These are phyloP conservation scores for Callyntrura sp. DNA, from an alignment of 2,888 invertebrate species.

Conservation along the genomic window DNA sequence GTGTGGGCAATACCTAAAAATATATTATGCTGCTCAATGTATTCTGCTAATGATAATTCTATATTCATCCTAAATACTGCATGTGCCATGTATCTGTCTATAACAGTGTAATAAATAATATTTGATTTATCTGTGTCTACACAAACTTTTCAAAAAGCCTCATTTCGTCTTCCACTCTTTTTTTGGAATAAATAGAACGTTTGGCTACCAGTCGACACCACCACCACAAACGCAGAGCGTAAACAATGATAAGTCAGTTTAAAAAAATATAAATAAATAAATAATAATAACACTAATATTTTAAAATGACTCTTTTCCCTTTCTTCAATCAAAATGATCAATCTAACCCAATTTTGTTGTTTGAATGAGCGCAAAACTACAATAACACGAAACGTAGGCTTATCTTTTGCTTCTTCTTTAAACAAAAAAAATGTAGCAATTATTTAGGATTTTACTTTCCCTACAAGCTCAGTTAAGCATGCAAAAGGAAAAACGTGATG, in stretches of 20 bases:
- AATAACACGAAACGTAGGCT: background rate
- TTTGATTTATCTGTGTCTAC: background rate
- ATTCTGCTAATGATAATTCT: no score
- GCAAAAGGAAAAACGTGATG: slow-evolving; percentile 53
- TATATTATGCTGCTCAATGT: background rate
- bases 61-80: no score
- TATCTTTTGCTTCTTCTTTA: background rate
- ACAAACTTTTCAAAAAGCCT: slow-evolving; percentile 1
- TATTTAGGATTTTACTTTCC: slow-evolving; percentile 67
- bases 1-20: background rate
- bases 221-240: background rate
- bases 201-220: background rate
- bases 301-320: slow-evolving; percentile 48
- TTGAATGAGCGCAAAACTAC: slow-evolving; percentile 51
- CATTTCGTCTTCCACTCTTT: background rate
- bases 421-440: slow-evolving; percentile 31
- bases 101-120: no score
- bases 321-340: slow-evolving; percentile 62
- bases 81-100: no score
- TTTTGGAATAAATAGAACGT: slow-evolving; percentile 7
- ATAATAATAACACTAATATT: background rate
- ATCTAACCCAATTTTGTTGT: slow-evolving; percentile 72
- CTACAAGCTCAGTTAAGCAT: slow-evolving; percentile 71
- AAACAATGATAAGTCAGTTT: background rate
- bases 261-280: slow-evolving; percentile 25